Conservation (phyloP, 1,140 invertebrate species). For the Rhagoletis pomonella region DNA sequence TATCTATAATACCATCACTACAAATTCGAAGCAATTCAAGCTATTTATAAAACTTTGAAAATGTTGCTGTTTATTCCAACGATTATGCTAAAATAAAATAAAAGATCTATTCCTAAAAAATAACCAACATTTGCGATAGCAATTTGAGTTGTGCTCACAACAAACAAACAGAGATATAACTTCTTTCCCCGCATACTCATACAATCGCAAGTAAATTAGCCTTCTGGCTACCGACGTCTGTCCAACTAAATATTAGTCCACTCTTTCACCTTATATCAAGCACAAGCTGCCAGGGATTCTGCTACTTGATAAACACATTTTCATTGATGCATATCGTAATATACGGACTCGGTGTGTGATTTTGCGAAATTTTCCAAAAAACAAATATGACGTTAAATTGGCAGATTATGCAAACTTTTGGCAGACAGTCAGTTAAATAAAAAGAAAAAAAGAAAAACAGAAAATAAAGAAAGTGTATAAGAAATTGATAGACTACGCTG, state of each 20-base stretch:
- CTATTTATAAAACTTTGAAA: too few species aligned
- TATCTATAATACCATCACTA: background rate
- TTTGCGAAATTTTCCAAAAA: constrained; percentile 32
- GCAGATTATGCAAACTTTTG: constrained; percentile 42
- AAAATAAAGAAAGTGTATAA: background rate
- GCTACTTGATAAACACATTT: background rate
- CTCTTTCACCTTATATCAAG: background rate
- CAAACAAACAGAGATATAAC: background rate
- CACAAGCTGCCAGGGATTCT: background rate
- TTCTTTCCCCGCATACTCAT: background rate
- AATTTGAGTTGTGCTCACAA: background rate
- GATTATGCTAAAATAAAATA: background rate
- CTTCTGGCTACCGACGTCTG: constrained; percentile 28
- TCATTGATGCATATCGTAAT: background rate
- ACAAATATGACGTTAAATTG: constrained; percentile 43
- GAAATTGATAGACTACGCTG: constrained; percentile 27
- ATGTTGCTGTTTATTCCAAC: background rate
- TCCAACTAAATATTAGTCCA: background rate
- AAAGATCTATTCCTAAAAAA: background rate
- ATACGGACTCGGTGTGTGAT: constrained; percentile 5
- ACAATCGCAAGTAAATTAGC: constrained; percentile 10
- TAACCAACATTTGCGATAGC: background rate
- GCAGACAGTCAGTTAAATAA: constrained; percentile 1
- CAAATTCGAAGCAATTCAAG: too few species aligned
- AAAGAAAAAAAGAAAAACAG: background rate